Base-by-base conservation (phyloP, 1,140 invertebrate species). In the Drosophila asahinai region DNA sequence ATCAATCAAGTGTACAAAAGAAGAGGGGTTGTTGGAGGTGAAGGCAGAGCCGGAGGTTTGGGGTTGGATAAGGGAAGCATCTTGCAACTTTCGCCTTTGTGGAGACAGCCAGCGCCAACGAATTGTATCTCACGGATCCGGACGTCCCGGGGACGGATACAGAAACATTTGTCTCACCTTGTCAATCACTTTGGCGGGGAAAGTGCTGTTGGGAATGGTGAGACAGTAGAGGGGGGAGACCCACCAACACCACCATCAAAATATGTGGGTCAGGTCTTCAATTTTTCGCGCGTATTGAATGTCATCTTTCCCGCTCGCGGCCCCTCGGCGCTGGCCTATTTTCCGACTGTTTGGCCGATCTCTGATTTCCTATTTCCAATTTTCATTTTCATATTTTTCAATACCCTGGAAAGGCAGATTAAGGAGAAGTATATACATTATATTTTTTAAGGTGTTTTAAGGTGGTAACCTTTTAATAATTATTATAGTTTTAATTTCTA, bases 1-100 rank as follows among this genome's bases (percentile, higher is more conserved):
- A 90, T 90, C 84, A 84, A 87, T 89, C 84, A 87, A 79, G 59
- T 63, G 57, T 52, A 74, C 71, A 73, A 73, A 71, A 68, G 30
- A 25, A 5, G 2, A 5, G 55, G 43, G 30, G n/a, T 9, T 11
- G 22, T 14, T 4, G 25, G 38, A 2, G 55, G 11, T 5, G 11
- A n/a, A 25, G 60, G 2, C 2, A 9, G 30, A 33, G 30, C 14
- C 12, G 38, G 12, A 8, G 38, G 22, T 40, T 58, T 40, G 15
- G 36, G 55, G 15, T 42, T 58, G 57, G 40, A 62, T 12, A 43
- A 36, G 58, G 63, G 15, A 59, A 59, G 67, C 71, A 73, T 73
- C 71, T 73, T 73, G 71, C 71, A 73, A 73, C 27, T 61, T 60
- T 73, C 71, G 47, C 49, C 64, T 48, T 65, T 71, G 49, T 71